Evolutionary conservation across 2,797 vertebrate species (phyloP).

Genomic region (Anguilla pacifica): DNA sequence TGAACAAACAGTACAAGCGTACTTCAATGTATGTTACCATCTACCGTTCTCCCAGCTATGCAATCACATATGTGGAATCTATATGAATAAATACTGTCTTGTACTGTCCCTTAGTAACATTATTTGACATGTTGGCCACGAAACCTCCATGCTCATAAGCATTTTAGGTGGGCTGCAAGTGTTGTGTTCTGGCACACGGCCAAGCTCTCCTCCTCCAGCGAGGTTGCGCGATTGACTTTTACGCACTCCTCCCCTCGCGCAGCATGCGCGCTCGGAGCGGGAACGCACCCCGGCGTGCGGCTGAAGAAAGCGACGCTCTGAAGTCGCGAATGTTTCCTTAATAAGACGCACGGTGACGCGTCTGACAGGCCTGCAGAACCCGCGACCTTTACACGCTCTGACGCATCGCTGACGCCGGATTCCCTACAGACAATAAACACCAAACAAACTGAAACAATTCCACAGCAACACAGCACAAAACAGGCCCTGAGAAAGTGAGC

Average conservation of each 20-base stretch:
- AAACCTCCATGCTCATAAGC: neutral
- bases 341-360: neutral
- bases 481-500: neutral
- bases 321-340: neutral
- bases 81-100: neutral
- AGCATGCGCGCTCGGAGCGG: neutral
- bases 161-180: neutral
- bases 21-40: neutral
- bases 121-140: neutral
- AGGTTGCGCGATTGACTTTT: neutral
- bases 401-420: neutral
- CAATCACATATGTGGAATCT: neutral
- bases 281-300: neutral
- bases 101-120: neutral
- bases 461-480: neutral
- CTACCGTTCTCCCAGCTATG: neutral
- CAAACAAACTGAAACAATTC: neutral
- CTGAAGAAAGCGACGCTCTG: neutral
- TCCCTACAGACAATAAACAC: neutral
- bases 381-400: neutral
- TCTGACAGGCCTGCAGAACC: neutral
- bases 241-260: neutral
- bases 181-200: neutral
- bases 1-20: too few species aligned
- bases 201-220: neutral